Percentiles rank a stretch among this genome's conserved stretches.
phyloP scores from a whole-genome alignment of 2,888 invertebrate species.

The Coelopa pilipes region DNA sequence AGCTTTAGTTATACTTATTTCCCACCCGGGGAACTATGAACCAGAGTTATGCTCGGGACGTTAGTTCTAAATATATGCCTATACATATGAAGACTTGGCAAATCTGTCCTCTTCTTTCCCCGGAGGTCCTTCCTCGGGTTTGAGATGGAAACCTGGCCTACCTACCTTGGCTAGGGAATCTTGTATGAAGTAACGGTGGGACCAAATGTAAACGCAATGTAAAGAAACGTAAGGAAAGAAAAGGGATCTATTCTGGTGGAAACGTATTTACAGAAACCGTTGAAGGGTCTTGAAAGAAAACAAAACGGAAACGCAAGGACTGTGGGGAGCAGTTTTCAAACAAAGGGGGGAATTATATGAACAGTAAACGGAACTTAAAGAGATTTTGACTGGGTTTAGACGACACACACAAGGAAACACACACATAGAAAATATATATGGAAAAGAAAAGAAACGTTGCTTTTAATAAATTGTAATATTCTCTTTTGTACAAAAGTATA shows the following conservation, averaged over 20 bases:
- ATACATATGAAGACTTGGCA: no score
- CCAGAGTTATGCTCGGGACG: no score
- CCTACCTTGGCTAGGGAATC: not conserved
- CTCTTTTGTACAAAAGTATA: slow-evolving; percentile 45
- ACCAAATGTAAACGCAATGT: no score
- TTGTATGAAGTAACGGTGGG: no score
- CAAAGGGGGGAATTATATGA: slow-evolving; percentile 18
- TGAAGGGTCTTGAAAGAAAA: not conserved
- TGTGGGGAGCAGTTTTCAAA: not conserved
- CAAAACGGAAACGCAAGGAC: no score
- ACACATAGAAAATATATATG: slow-evolving; percentile 46
- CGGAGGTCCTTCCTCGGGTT: no score
- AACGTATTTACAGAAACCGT: slow-evolving; percentile 26
- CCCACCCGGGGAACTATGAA: no score
- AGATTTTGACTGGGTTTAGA: slow-evolving; percentile 55
- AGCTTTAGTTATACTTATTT: no score
- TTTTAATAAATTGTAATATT: slow-evolving; percentile 30
- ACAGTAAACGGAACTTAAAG: slow-evolving; percentile 37
- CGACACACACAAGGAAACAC: slow-evolving; percentile 64
- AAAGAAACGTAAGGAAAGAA: no score
- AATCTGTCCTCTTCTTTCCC: no score
- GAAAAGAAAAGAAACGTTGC: slow-evolving; percentile 19
- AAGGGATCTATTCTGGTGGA: not conserved
- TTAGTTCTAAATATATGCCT: no score
- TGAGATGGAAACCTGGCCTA: not conserved